Percentiles rank a stretch among this genome's conserved stretches.
Conservation (phyloP, 1,140 invertebrate species). For the Bicyclus anynana region DNA sequence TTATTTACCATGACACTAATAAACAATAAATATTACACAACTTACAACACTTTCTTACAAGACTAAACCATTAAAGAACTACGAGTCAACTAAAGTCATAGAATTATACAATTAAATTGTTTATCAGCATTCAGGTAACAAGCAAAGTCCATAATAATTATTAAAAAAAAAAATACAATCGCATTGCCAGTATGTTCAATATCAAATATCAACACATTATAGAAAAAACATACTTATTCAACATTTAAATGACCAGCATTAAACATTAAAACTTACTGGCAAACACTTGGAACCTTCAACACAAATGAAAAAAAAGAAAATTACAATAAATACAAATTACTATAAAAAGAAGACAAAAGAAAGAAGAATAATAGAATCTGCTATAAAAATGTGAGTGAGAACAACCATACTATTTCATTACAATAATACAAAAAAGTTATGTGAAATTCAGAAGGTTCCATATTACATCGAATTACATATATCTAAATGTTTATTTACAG, state of each 20-base stretch:
- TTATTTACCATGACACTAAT: slow-evolving; percentile 31
- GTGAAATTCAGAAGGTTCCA: background rate
- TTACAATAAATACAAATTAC: slow-evolving; percentile 1
- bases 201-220: slow-evolving; percentile 12
- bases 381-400: background rate
- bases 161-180: slow-evolving; percentile 21
- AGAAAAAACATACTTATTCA: slow-evolving; percentile 13
- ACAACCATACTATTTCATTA: too few species aligned
- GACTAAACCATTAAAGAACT: slow-evolving; percentile 24
- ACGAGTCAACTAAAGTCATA: slow-evolving; percentile 10
- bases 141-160: slow-evolving; percentile 25
- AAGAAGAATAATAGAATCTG: background rate
- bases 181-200: slow-evolving; percentile 16
- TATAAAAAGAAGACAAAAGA: background rate
- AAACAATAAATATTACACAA: slow-evolving; percentile 38
- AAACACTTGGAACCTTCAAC: slow-evolving; percentile 8
- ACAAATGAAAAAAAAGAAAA: slow-evolving; percentile 12
- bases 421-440: too few species aligned
- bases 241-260: slow-evolving; percentile 49
- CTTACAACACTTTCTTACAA: slow-evolving; percentile 41
- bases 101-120: slow-evolving; percentile 32
- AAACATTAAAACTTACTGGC: slow-evolving; percentile 28
- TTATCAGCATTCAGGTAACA: slow-evolving; percentile 44
- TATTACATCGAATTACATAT: background rate
- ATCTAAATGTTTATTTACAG: too few species aligned